These are phyloP conservation scores for Platyscapa corneri DNA, from an alignment of 1,140 invertebrate genomes.

Conservation along the genomic window DNA sequence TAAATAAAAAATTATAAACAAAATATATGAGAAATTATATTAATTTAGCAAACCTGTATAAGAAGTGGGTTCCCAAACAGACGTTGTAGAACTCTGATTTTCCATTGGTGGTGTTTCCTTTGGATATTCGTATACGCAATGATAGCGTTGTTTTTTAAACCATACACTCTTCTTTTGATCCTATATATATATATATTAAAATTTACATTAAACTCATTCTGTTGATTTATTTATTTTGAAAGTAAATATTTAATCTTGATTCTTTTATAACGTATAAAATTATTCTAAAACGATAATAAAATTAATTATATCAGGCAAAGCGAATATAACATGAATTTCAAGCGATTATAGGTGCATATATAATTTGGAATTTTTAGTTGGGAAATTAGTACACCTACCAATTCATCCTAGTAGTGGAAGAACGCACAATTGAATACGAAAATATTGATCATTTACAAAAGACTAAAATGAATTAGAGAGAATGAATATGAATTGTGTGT, in stretches of 20 bases:
- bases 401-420: constrained; percentile 69
- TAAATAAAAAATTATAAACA: not conserved
- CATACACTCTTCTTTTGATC: constrained; percentile 79
- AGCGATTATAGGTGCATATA: not conserved
- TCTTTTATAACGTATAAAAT: not conserved
- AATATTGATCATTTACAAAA: constrained; percentile 55
- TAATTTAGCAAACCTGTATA: constrained; percentile 62
- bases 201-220: not conserved
- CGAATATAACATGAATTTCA: not conserved
- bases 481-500: constrained; percentile 16
- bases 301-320: not conserved
- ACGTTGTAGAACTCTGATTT: constrained; percentile 61
- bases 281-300: not conserved
- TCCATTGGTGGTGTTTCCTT: constrained; percentile 75
- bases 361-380: constrained; percentile 15
- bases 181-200: constrained; percentile 65
- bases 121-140: constrained; percentile 88
- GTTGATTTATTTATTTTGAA: not conserved
- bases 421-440: constrained; percentile 55
- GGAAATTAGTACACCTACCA: constrained; percentile 65
- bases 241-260: not conserved
- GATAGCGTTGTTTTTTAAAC: constrained; percentile 88
- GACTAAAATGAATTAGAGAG: constrained; percentile 33
- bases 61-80: constrained; percentile 68
- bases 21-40: not conserved